Evolutionary conservation across 2,888 invertebrate species (phyloP).

Genomic region (Anticlea derivata): DNA sequence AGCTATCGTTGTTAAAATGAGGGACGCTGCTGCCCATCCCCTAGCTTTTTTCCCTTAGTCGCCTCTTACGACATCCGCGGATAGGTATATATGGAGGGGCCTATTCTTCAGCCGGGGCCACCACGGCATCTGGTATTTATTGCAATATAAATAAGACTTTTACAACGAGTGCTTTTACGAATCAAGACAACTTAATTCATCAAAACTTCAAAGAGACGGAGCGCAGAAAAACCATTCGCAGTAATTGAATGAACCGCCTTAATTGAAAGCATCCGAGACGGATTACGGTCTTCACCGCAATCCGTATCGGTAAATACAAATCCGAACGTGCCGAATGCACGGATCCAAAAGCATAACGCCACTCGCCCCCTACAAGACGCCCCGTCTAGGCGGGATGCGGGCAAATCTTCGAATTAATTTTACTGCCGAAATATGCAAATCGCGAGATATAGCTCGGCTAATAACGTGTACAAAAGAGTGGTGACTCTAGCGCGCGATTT

Average conservation of each 20-base stretch:
- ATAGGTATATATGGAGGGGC: too few relatives aligned
- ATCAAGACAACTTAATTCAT: background rate
- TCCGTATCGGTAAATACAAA: constrained; percentile 60
- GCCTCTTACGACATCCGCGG: too few relatives aligned
- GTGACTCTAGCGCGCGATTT: constrained; percentile 70
- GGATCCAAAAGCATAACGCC: constrained; percentile 67
- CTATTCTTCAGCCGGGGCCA: too few relatives aligned
- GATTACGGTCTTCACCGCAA: constrained; percentile 48
- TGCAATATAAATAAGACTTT: too few relatives aligned
- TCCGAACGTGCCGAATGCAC: constrained; percentile 60
- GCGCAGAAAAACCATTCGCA: constrained; percentile 20
- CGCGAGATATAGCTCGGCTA: constrained; percentile 78
- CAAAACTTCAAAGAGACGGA: constrained; percentile 8
- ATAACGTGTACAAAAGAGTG: constrained; percentile 85
- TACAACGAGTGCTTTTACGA: background rate
- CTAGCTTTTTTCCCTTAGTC: too few relatives aligned
- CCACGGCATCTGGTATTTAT: too few relatives aligned
- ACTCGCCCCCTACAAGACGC: constrained; percentile 53
- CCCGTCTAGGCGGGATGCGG: constrained; percentile 73
- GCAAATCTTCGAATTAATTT: constrained; percentile 85
- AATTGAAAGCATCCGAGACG: constrained; percentile 49
- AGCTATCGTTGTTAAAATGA: too few relatives aligned
- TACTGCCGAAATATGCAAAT: constrained; percentile 85
- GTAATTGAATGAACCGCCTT: constrained; percentile 48
- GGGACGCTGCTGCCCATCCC: too few relatives aligned